phyloP scores from a whole-genome alignment of 2,113 vertebrate species.

The Ptilorrhoa leucosticta region DNA sequence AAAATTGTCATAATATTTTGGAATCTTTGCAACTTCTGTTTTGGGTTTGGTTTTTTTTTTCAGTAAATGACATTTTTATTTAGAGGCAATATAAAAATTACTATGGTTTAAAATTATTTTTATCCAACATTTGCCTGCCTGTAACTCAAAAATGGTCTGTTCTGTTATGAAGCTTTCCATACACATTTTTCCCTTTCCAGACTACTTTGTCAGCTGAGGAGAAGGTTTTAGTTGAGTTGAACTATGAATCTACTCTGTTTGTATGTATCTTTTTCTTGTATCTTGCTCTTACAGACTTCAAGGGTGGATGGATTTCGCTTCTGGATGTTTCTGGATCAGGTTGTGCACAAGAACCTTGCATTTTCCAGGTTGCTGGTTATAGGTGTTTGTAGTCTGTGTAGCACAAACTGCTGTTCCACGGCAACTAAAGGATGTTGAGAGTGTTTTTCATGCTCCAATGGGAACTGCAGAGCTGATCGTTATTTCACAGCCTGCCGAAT shows the following conservation, averaged over 20 bases:
- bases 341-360: background rate
- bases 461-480: background rate
- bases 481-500: conserved; percentile 23
- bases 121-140: background rate
- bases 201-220: background rate
- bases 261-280: background rate
- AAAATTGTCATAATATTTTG: background rate
- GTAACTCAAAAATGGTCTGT: background rate
- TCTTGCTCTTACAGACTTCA: background rate
- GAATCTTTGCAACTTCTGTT: background rate
- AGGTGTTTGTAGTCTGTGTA: background rate
- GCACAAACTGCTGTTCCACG: background rate
- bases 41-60: background rate
- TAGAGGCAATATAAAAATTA: background rate
- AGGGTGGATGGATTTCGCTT: background rate
- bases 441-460: background rate
- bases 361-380: background rate
- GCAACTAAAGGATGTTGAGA: background rate
- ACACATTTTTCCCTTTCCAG: background rate
- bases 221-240: background rate
- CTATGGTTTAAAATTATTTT: background rate
- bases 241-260: background rate
- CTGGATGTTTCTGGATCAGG: background rate
- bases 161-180: background rate
- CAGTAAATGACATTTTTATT: background rate